phyloP scores from a whole-genome alignment of 2,113 vertebrate genomes.

The Erythrolamprus reginae region DNA sequence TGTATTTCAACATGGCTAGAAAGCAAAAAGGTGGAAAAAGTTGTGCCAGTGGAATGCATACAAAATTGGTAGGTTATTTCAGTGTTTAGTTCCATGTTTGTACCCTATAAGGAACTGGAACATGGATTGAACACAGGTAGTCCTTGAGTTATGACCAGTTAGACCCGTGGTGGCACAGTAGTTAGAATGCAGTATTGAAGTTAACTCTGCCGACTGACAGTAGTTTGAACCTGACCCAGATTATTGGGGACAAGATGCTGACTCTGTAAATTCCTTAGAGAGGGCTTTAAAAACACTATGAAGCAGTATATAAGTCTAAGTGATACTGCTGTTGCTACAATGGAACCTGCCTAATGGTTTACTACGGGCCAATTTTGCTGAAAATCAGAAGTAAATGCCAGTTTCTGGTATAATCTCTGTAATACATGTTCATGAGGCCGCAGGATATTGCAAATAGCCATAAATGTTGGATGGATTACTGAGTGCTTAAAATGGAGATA shows the following conservation, averaged over 20 bases:
- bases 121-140: not conserved
- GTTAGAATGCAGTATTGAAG: not conserved
- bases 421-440: not conserved
- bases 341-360: not conserved
- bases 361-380: not conserved
- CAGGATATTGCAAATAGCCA: not conserved
- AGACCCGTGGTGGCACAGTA: not conserved
- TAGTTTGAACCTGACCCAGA: not conserved
- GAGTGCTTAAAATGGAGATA: not conserved
- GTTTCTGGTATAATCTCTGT: not conserved
- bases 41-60: not conserved
- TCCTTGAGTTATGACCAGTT: not conserved
- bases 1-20: not conserved
- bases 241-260: not conserved
- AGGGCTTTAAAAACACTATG: not conserved
- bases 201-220: not conserved
- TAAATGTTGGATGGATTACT: not conserved
- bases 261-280: not conserved
- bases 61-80: not conserved
- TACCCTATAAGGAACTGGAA: not conserved
- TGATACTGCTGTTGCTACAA: not conserved
- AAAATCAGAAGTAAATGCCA: not conserved
- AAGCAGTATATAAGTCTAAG: not conserved
- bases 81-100: not conserved
- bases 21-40: not conserved